Evolutionary conservation across 2,113 vertebrate species (phyloP).

Genomic region (Pachyramphus minor): DNA sequence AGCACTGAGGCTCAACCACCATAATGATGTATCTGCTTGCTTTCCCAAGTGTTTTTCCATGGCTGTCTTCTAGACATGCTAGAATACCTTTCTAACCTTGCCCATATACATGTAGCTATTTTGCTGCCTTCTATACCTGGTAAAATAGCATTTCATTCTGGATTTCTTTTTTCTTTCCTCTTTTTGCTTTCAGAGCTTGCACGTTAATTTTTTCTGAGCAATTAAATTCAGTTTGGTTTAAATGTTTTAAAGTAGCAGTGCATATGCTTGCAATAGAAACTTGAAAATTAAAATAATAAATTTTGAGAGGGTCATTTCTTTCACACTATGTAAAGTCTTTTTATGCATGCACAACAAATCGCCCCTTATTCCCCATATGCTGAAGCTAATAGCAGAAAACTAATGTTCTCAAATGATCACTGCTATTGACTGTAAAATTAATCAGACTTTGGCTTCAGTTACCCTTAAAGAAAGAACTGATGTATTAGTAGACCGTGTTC

Average conservation of each 20-base stretch:
- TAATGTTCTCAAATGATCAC: conserved; percentile 36
- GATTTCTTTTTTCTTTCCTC: not conserved
- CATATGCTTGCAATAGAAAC: conserved; percentile 10
- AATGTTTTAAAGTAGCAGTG: conserved; percentile 10
- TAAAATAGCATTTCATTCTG: not conserved
- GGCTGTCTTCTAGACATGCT: not conserved
- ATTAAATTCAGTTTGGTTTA: conserved; percentile 23
- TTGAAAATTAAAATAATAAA: conserved; percentile 59
- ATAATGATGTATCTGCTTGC: not conserved
- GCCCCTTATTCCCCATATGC: conserved; percentile 7
- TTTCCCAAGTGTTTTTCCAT: not conserved
- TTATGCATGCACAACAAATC: conserved; percentile 15
- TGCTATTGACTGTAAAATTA: conserved; percentile 38
- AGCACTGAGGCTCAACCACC: not conserved
- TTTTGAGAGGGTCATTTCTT: conserved; percentile 40
- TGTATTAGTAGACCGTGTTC: not conserved
- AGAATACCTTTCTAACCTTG: not conserved
- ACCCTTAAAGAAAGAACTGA: conserved; percentile 12
- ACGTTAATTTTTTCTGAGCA: conserved; percentile 25
- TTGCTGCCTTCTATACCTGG: not conserved
- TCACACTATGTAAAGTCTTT: not conserved
- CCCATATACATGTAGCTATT: not conserved
- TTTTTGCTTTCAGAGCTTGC: not conserved
- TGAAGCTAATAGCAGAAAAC: conserved; percentile 41
- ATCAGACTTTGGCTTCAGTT: conserved; percentile 31